Evolutionary conservation across 2,888 invertebrate genomes (phyloP).

Genomic region (Leptinotarsa peninsularis): DNA sequence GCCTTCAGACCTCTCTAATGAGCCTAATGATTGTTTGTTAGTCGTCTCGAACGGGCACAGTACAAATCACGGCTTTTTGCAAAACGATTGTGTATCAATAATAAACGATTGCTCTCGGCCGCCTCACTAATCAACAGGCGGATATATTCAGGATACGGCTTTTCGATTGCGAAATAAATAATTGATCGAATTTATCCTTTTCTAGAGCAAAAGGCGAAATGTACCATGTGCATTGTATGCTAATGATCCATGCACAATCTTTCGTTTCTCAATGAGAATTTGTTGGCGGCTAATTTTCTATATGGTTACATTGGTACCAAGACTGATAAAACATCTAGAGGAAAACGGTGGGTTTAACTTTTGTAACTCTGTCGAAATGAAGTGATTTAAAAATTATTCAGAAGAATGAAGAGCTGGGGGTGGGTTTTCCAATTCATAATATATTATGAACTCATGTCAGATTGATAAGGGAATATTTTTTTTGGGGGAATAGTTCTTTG

Average conservation of each 20-base stretch:
- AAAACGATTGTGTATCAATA: constrained; percentile 30
- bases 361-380: background rate
- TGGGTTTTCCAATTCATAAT: too few species aligned
- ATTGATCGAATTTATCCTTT: constrained; percentile 46
- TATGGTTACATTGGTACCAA: constrained; percentile 1
- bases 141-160: constrained; percentile 28
- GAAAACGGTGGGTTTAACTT: background rate
- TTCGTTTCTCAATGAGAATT: constrained; percentile 15
- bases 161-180: constrained; percentile 44
- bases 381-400: background rate
- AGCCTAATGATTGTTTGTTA: constrained; percentile 18
- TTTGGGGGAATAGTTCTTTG: too few species aligned
- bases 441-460: too few species aligned
- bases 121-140: constrained; percentile 35
- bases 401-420: too few species aligned
- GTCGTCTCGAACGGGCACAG: constrained; percentile 10
- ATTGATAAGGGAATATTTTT: too few species aligned
- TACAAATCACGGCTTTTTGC: constrained; percentile 33
- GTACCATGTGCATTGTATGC: constrained; percentile 40
- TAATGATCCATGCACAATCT: constrained; percentile 32
- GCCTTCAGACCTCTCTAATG: constrained; percentile 25
- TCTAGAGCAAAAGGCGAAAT: constrained; percentile 42
- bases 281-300: constrained; percentile 13
- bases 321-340: background rate
- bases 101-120: constrained; percentile 32